Evolutionary conservation across 2,888 invertebrate genomes (phyloP).

Genomic region (Caradrina kadenii): DNA sequence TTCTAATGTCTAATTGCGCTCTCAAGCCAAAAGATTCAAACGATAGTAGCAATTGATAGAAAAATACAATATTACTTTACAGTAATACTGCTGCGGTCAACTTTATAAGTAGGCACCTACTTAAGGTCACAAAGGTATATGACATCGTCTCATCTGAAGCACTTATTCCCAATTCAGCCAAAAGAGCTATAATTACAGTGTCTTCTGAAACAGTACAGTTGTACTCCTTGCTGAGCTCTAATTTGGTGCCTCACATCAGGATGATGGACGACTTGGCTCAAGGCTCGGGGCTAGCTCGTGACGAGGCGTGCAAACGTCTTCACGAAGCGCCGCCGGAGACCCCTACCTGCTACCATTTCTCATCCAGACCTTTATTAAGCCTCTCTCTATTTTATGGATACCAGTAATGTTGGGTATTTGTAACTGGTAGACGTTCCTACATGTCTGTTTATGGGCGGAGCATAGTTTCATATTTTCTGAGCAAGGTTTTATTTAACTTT

Average conservation of each 20-base stretch:
- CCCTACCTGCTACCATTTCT: constrained; percentile 53
- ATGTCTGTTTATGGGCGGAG: constrained; percentile 6
- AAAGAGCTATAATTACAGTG: constrained; percentile 32
- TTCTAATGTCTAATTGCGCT: constrained; percentile 9
- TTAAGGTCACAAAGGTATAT: background rate
- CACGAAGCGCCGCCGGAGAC: constrained; percentile 61
- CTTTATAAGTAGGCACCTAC: too few species aligned
- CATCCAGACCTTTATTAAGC: constrained; percentile 50
- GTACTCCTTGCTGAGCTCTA: constrained; percentile 26
- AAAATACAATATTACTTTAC: background rate
- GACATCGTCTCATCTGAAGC: background rate
- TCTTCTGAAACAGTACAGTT: constrained; percentile 12
- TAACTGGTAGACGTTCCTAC: constrained; percentile 16
- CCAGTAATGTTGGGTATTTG: constrained; percentile 38
- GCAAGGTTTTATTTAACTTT: background rate
- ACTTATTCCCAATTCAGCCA: background rate
- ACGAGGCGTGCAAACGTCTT: constrained; percentile 49
- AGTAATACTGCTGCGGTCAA: background rate
- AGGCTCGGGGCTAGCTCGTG: constrained; percentile 54
- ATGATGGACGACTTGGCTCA: constrained; percentile 41
- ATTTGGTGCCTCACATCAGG: constrained; percentile 35
- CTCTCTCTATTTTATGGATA: constrained; percentile 37
- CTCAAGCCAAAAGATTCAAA: too few species aligned
- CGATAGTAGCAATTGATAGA: background rate
- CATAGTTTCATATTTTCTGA: constrained; percentile 12